A percentile compares a stretch with the other conserved stretches of the same genome.
Evolutionary conservation across 2,113 vertebrate species (phyloP).

Genomic region (Microcebus lehilahytsara): DNA sequence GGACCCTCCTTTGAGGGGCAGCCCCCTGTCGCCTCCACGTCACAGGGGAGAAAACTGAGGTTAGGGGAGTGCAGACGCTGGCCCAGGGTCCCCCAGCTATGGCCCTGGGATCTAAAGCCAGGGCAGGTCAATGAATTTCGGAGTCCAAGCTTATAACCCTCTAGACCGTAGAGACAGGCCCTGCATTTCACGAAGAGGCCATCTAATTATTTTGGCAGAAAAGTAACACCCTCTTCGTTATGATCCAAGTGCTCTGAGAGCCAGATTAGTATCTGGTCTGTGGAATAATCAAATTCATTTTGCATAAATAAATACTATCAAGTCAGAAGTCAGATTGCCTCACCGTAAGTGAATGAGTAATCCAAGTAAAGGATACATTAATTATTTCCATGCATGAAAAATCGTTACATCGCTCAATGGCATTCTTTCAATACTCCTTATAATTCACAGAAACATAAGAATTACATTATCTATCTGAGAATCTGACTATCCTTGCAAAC

Average conservation of each 20-base stretch:
- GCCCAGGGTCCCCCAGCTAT: no score
- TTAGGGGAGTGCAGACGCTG: accelerated
- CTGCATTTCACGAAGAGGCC: neutral
- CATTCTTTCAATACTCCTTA: neutral
- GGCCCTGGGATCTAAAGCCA: neutral
- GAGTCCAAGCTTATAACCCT: neutral
- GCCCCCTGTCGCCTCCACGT: accelerated
- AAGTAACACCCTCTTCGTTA: neutral
- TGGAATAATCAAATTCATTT: neutral
- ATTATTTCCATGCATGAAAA: neutral
- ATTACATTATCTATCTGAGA: neutral
- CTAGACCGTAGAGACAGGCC: neutral
- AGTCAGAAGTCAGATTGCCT: neutral
- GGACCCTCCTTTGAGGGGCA: neutral
- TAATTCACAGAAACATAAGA: neutral
- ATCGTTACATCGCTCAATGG: neutral
- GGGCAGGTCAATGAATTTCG: neutral
- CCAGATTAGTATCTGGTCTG: neutral
- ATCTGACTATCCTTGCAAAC: neutral
- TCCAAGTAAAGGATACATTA: neutral
- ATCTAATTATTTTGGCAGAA: neutral
- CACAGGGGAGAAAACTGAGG: neutral
- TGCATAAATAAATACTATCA: neutral
- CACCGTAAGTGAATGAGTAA: neutral
- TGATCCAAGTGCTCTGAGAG: neutral